Evolutionary conservation across 1,140 invertebrate species (phyloP).

Genomic region (Trichoplusia ni): DNA sequence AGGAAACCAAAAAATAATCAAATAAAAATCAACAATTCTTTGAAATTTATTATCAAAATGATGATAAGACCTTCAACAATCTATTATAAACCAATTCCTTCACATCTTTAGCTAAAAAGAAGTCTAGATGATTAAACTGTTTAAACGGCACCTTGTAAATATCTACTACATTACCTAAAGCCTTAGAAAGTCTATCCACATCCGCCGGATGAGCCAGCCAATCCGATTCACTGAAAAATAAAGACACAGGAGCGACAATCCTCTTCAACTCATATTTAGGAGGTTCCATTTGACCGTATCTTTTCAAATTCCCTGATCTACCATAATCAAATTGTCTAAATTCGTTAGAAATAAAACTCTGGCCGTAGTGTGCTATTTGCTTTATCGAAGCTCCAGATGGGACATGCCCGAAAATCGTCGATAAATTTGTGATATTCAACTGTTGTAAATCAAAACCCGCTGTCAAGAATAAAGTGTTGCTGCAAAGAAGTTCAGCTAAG

Average conservation of each 20-base stretch:
- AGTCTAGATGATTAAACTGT: constrained; percentile 83
- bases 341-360: constrained; percentile 76
- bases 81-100: constrained; percentile 68
- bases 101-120: constrained; percentile 81
- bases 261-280: constrained; percentile 84
- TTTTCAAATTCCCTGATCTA: constrained; percentile 60
- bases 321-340: constrained; percentile 81
- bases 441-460: constrained; percentile 53
- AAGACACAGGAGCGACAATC: constrained; percentile 83
- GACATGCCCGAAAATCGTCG: constrained; percentile 88
- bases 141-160: constrained; percentile 65
- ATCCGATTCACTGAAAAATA: constrained; percentile 86
- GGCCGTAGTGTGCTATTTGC: constrained; percentile 88
- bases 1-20: too few relatives aligned
- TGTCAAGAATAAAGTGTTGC: constrained; percentile 43
- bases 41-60: not conserved
- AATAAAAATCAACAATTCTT: too few relatives aligned
- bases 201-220: constrained; percentile 82
- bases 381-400: constrained; percentile 90
- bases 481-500: constrained; percentile 48
- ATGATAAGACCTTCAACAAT: not conserved
- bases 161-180: constrained; percentile 73
- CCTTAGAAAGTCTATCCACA: constrained; percentile 63
- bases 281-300: constrained; percentile 78
- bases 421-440: constrained; percentile 82